These are phyloP conservation scores for Ditula angustiorana DNA, from an alignment of 2,888 invertebrate genomes.

Conservation along the genomic window DNA sequence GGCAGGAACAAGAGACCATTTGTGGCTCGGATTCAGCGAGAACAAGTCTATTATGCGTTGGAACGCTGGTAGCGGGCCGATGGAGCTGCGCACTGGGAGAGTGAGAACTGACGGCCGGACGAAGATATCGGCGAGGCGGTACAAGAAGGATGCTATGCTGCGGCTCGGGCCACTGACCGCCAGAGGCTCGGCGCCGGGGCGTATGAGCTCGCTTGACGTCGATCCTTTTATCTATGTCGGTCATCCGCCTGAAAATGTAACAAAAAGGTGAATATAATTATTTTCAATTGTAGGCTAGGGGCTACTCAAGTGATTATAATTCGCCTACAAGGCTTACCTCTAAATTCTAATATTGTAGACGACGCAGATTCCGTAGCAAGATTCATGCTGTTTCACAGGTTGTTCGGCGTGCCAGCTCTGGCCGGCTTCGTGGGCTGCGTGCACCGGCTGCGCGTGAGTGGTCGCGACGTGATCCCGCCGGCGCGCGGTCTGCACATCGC, in stretches of 20 bases:
- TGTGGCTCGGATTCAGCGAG: conserved; percentile 76
- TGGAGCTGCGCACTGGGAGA: conserved; percentile 69
- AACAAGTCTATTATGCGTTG: conserved; percentile 71
- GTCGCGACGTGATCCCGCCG: conserved; percentile 84
- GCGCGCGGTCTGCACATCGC: conserved; percentile 79
- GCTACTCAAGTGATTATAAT: too few species aligned
- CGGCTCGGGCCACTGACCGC: conserved; percentile 66
- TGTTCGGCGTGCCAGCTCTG: conserved; percentile 90
- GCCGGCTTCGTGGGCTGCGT: conserved; percentile 94
- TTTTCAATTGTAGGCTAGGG: too few species aligned
- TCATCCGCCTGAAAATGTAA: conserved; percentile 73
- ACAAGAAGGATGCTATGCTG: conserved; percentile 76
- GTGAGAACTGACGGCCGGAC: conserved; percentile 69
- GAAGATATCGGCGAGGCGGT: conserved; percentile 73
- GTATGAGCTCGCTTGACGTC: conserved; percentile 76
- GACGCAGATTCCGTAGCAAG: too few species aligned
- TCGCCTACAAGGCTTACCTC: too few species aligned
- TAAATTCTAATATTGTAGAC: too few species aligned
- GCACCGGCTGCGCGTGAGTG: conserved; percentile 89
- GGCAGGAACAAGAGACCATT: conserved; percentile 74
- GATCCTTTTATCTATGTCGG: conserved; percentile 76
- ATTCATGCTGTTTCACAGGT: conserved; percentile 85
- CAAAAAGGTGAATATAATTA: conserved; percentile 62
- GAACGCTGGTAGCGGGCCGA: conserved; percentile 76
- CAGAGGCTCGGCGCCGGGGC: conserved; percentile 70